Evolutionary conservation across 37 sponge, comb jelly and placozoan genomes (phyloP).

Genomic region (Geodia barretti): DNA sequence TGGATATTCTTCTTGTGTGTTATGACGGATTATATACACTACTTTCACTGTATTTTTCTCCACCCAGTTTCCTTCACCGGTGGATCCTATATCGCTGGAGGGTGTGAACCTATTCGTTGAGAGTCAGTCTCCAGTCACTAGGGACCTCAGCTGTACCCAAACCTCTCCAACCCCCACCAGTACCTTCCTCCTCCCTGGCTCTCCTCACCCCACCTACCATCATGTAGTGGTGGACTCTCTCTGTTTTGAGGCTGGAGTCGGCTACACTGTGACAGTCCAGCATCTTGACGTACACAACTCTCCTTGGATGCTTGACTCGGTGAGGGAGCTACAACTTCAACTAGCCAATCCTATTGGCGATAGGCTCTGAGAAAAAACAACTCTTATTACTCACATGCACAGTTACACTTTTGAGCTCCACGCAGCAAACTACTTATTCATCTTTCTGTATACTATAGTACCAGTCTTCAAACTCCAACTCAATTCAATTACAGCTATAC

Average conservation of each 20-base stretch:
- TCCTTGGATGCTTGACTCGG: conserved; percentile 11
- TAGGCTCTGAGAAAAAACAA: neutral
- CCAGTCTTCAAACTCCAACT: no score
- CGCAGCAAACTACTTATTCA: neutral
- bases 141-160: conserved; percentile 16
- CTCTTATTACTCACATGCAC: neutral
- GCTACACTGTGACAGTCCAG: neutral
- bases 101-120: neutral
- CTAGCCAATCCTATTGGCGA: neutral
- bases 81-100: no score
- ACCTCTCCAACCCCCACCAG: neutral
- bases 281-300: neutral
- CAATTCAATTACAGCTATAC: no score
- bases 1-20: no score
- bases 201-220: neutral
- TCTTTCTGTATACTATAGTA: neutral
- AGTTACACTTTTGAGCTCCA: neutral
- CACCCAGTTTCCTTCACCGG: no score
- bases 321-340: neutral
- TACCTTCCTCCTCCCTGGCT: neutral
- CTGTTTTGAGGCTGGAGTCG: neutral
- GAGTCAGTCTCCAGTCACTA: conserved; percentile 12
- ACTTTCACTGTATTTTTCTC: no score
- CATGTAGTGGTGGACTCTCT: neutral
- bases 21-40: no score